Conservation (phyloP, 2,797 vertebrate species). For the Paedocypris micromegethes region DNA sequence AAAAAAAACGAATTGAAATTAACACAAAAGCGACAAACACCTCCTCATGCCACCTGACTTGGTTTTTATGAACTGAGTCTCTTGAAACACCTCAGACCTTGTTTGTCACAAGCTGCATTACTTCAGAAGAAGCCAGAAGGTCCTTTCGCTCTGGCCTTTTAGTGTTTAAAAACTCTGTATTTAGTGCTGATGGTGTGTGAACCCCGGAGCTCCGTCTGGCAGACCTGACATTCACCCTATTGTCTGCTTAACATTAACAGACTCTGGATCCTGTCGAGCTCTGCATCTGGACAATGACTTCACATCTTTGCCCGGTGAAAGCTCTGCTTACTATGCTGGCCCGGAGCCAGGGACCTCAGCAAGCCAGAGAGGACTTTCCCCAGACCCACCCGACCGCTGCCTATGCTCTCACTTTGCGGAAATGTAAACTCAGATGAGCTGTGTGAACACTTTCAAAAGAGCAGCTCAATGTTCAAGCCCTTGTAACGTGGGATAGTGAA, state of each 20-base stretch:
- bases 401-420: constrained; percentile 66
- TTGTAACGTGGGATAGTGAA: too few species aligned
- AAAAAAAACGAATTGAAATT: too few species aligned
- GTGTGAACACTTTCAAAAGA: constrained; percentile 44
- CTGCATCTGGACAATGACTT: constrained; percentile 59
- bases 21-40: too few species aligned
- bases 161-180: too few species aligned
- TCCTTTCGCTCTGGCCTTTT: not conserved
- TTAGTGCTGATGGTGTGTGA: constrained; percentile 36
- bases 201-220: constrained; percentile 8
- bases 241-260: constrained; percentile 4
- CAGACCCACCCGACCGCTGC: constrained; percentile 65
- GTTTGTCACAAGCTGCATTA: too few species aligned
- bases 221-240: constrained; percentile 4
- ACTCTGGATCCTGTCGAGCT: constrained; percentile 21
- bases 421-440: constrained; percentile 68
- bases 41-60: too few species aligned
- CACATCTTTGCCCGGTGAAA: constrained; percentile 54
- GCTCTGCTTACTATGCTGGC: constrained; percentile 60
- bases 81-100: too few species aligned
- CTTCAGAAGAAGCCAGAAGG: too few species aligned
- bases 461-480: not conserved
- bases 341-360: constrained; percentile 51
- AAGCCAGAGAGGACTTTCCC: constrained; percentile 57
- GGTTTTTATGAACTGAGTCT: too few species aligned